A percentile compares a stretch with the other conserved stretches of the same genome.
phyloP scores from a whole-genome alignment of 2,797 vertebrate species.

The Tapirus indicus region DNA sequence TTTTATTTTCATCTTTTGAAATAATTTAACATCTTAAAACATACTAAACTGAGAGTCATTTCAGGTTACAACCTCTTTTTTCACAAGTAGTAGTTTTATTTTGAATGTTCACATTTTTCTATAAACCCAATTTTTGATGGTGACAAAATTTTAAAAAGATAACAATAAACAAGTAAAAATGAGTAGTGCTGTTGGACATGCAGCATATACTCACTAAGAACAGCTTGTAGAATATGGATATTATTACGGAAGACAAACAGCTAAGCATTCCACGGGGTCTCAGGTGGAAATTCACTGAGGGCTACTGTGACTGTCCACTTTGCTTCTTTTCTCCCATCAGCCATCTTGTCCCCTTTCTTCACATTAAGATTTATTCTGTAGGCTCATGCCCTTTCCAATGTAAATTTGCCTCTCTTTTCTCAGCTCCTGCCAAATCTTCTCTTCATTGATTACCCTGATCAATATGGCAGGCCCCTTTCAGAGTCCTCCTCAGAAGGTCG shows the following conservation, averaged over 20 bases:
- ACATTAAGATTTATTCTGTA: neutral
- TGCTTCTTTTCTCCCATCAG: neutral
- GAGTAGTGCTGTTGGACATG: neutral
- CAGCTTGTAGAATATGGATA: neutral
- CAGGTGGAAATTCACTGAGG: neutral
- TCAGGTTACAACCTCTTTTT: neutral
- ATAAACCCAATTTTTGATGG: neutral
- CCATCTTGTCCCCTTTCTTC: neutral
- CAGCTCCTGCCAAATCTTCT: neutral
- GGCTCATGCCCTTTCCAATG: neutral
- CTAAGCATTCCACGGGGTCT: rapidly evolving
- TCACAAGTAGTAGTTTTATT: neutral
- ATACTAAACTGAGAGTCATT: neutral
- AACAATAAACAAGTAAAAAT: constrained; percentile 1
- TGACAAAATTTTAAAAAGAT: neutral
- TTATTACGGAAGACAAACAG: neutral
- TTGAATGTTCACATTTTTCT: constrained; percentile 33
- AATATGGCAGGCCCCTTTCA: neutral
- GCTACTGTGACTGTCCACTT: rapidly evolving
- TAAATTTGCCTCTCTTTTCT: neutral
- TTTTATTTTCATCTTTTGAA: constrained; percentile 12
- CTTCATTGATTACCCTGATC: neutral
- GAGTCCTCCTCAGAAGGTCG: neutral
- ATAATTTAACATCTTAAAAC: neutral
- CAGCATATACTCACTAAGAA: neutral